Percentiles rank a stretch among this genome's conserved stretches.
These are phyloP conservation scores for Anguilla megastoma DNA, from an alignment of 2,797 vertebrate genomes.

Conservation along the genomic window DNA sequence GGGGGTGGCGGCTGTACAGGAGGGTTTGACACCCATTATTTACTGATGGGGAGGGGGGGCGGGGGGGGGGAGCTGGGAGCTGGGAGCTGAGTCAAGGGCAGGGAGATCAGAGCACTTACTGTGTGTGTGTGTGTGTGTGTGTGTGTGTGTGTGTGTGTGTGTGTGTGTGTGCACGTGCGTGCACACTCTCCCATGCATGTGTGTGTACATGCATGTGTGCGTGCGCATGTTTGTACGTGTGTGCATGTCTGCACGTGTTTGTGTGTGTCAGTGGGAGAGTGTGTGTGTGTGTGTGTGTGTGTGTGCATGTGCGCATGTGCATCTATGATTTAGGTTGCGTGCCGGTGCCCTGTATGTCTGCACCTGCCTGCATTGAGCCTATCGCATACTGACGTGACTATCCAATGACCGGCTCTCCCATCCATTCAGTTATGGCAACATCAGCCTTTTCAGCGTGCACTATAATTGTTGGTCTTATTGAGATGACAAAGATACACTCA, in stretches of 20 bases:
- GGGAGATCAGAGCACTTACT: constrained; percentile 67
- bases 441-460: neutral
- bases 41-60: constrained; percentile 10
- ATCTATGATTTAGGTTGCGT: neutral
- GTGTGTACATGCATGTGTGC: neutral
- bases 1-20: constrained; percentile 38
- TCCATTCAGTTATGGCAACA: neutral
- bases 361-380: neutral
- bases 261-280: neutral
- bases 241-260: neutral
- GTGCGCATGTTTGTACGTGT: neutral
- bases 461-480: neutral
- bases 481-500: neutral
- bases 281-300: neutral
- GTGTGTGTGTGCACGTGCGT: constrained; percentile 5
- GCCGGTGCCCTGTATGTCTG: neutral
- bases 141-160: constrained; percentile 26
- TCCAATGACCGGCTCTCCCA: neutral
- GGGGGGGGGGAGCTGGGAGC: constrained; percentile 45
- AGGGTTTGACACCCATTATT: constrained; percentile 56
- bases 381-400: neutral
- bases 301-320: neutral
- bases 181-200: neutral
- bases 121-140: constrained; percentile 52
- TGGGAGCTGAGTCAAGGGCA: constrained; percentile 65